These are phyloP conservation scores for Leguminivora glycinivorella DNA, from an alignment of 1,140 invertebrate species.

Conservation along the genomic window DNA sequence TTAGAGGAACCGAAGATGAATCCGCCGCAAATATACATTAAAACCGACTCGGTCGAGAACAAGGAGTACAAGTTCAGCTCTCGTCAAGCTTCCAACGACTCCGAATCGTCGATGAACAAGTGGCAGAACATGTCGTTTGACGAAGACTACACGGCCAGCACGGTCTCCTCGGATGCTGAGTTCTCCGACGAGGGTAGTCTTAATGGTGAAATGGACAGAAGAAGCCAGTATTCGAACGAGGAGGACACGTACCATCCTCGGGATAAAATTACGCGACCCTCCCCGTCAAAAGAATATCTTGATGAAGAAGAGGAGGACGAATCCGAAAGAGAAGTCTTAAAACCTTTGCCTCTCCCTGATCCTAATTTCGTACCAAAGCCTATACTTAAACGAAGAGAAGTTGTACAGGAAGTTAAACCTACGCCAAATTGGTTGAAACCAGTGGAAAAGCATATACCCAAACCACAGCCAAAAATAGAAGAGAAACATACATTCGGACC, in stretches of 20 bases:
- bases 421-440: conserved; percentile 52
- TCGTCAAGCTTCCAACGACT: conserved; percentile 49
- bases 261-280: conserved; percentile 59
- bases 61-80: conserved; percentile 46
- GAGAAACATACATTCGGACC: conserved; percentile 51
- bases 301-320: conserved; percentile 73
- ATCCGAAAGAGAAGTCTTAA: conserved; percentile 78
- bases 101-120: conserved; percentile 49
- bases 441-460: background rate
- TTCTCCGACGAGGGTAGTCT: conserved; percentile 78
- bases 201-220: conserved; percentile 79
- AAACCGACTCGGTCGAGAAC: conserved; percentile 58
- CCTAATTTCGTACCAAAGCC: conserved; percentile 86
- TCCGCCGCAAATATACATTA: conserved; percentile 52
- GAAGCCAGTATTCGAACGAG: conserved; percentile 78
- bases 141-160: conserved; percentile 82
- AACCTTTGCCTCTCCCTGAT: conserved; percentile 80
- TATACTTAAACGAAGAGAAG: conserved; percentile 82
- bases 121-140: conserved; percentile 76
- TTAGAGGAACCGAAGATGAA: conserved; percentile 33
- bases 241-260: conserved; percentile 85
- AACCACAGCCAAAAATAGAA: conserved; percentile 35
- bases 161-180: conserved; percentile 76
- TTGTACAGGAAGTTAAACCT: conserved; percentile 43
- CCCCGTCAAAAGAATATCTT: conserved; percentile 47